These are phyloP conservation scores for Python bivittatus DNA, from an alignment of 2,113 vertebrate genomes.

Conservation along the genomic window DNA sequence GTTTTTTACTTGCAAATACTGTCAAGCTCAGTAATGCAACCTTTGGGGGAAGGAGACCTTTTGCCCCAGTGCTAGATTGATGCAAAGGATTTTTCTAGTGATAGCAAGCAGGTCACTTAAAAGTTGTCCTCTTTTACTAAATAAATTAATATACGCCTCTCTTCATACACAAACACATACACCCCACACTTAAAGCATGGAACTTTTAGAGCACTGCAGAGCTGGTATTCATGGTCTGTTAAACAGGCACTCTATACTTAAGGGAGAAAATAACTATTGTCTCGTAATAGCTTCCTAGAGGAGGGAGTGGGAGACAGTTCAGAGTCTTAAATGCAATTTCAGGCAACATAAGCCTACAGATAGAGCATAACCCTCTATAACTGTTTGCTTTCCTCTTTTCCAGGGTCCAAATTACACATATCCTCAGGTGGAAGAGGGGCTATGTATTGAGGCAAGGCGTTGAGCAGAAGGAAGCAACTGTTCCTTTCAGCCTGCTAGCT, in stretches of 20 bases:
- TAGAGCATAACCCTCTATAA: slow-evolving; percentile 35
- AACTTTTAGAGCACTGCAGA: slow-evolving; percentile 49
- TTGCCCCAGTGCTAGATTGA: neutral
- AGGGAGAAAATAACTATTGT: slow-evolving; percentile 6
- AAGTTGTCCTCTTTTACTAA: slow-evolving; percentile 57
- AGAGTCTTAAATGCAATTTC: slow-evolving; percentile 44
- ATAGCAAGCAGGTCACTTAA: slow-evolving; percentile 47
- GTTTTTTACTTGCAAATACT: neutral
- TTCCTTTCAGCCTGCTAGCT: neutral
- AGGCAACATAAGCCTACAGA: slow-evolving; percentile 38
- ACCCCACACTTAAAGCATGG: slow-evolving; percentile 44
- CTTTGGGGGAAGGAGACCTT: neutral
- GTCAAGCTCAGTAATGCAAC: neutral
- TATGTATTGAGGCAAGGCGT: neutral
- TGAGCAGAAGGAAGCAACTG: neutral
- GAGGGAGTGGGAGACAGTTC: slow-evolving; percentile 5
- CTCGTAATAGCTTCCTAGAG: slow-evolving; percentile 18
- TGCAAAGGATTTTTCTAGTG: neutral
- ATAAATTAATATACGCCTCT: slow-evolving; percentile 52
- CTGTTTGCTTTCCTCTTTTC: neutral
- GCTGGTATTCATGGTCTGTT: slow-evolving; percentile 56
- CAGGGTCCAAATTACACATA: neutral
- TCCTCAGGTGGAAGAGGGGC: neutral
- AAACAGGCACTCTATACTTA: slow-evolving; percentile 42
- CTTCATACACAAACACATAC: slow-evolving; percentile 19